Evolutionary conservation across 2,113 vertebrate genomes (phyloP).

Genomic region (Xyliphius kryptos): DNA sequence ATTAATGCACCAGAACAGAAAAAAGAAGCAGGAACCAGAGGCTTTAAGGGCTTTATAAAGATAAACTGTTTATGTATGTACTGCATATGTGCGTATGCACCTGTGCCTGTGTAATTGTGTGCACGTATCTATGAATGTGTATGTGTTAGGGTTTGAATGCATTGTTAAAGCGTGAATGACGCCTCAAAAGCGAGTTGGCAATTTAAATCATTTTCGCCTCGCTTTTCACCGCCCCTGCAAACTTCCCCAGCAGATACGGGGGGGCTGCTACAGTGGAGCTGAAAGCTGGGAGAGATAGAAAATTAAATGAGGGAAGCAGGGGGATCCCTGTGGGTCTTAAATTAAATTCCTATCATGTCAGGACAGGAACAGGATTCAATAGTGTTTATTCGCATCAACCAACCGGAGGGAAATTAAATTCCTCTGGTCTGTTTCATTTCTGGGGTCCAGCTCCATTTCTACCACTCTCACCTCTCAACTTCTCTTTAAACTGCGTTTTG

Average conservation of each 20-base stretch:
- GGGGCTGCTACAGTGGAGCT: slow-evolving; percentile 22
- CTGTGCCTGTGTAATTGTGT: background rate
- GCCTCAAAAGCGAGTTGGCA: slow-evolving; percentile 47
- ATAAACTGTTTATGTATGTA: no score
- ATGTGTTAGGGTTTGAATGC: slow-evolving; percentile 26
- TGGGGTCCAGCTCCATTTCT: slow-evolving; percentile 18
- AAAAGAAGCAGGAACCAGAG: no score
- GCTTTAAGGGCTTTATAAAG: no score
- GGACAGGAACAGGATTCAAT: slow-evolving; percentile 41
- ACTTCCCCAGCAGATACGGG: slow-evolving; percentile 27
- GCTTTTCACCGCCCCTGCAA: slow-evolving; percentile 49
- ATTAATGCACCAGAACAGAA: no score
- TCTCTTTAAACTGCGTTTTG: background rate
- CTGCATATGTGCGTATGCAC: no score
- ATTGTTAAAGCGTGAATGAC: background rate
- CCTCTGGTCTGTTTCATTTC: slow-evolving; percentile 36
- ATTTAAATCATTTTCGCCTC: slow-evolving; percentile 31
- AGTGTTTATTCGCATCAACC: slow-evolving; percentile 40
- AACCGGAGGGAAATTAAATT: slow-evolving; percentile 41
- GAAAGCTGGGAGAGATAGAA: slow-evolving; percentile 11
- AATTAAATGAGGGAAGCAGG: background rate
- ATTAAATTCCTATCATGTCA: slow-evolving; percentile 45
- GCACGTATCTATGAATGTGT: no score
- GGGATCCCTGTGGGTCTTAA: slow-evolving; percentile 37
- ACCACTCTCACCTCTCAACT: slow-evolving; percentile 23